A percentile compares a stretch with the other conserved stretches of the same genome.
phyloP scores from a whole-genome alignment of 2,113 vertebrate genomes.

The Corvus cornix region DNA sequence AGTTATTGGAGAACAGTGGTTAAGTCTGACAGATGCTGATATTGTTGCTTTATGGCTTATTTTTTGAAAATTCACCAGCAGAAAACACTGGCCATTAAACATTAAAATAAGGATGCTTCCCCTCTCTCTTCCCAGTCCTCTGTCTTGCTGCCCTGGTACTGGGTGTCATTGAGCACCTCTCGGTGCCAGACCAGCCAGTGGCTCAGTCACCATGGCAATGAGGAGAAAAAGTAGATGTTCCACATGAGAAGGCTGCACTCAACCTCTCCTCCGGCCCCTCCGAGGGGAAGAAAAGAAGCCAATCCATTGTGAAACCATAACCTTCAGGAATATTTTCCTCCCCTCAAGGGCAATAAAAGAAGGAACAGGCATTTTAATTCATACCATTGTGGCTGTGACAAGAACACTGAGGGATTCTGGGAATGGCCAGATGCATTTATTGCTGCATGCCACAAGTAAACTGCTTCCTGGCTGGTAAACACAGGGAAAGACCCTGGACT shows the following conservation, averaged over 20 bases:
- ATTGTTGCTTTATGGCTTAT: not conserved
- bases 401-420: not conserved
- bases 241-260: conserved; percentile 14
- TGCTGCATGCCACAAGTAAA: not conserved
- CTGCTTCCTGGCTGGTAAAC: not conserved
- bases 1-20: not conserved
- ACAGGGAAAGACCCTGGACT: not conserved
- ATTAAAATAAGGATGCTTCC: not conserved
- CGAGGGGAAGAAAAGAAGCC: not conserved
- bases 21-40: not conserved
- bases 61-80: conserved; percentile 25
- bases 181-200: not conserved
- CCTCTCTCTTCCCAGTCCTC: not conserved
- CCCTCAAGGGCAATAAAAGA: not conserved
- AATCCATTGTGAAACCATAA: not conserved
- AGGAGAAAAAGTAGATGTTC: conserved; percentile 3
- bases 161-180: not conserved
- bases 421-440: not conserved
- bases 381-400: not conserved
- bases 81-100: not conserved
- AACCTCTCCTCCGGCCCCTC: not conserved
- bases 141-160: not conserved
- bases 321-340: conserved; percentile 9
- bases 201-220: conserved; percentile 20
- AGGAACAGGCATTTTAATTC: not conserved